These are phyloP conservation scores for Drosophila truncata DNA, from an alignment of 1,140 invertebrate genomes.

Conservation along the genomic window DNA sequence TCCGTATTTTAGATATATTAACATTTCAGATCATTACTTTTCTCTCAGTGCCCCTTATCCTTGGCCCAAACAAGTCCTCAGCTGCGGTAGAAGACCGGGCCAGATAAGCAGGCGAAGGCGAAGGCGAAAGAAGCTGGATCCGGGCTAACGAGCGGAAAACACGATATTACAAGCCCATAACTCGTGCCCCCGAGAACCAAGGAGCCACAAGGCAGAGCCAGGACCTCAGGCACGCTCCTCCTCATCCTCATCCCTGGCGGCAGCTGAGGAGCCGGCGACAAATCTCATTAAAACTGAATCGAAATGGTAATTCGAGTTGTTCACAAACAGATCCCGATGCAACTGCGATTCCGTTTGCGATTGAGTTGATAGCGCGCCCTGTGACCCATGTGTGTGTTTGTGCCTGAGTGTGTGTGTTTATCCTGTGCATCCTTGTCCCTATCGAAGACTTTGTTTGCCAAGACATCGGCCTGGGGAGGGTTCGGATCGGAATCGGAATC, in stretches of 20 bases:
- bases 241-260: conserved; percentile 26
- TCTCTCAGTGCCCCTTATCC: conserved; percentile 20
- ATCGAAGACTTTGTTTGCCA: conserved; percentile 72
- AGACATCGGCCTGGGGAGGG: conserved; percentile 46
- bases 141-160: conserved; percentile 74
- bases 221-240: conserved; percentile 48
- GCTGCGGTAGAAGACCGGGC: conserved; percentile 23
- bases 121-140: conserved; percentile 12
- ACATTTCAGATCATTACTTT: neutral
- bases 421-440: conserved; percentile 30
- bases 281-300: conserved; percentile 84
- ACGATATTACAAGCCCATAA: conserved; percentile 75
- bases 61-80: conserved; percentile 32
- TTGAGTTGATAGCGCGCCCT: conserved; percentile 69
- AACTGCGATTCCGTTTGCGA: conserved; percentile 66
- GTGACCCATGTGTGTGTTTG: conserved; percentile 22
- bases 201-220: conserved; percentile 7
- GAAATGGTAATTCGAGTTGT: conserved; percentile 83
- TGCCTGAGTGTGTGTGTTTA: conserved; percentile 20
- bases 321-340: conserved; percentile 72
- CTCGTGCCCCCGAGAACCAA: conserved; percentile 55
- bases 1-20: neutral
- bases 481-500: neutral
- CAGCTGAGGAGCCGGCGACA: conserved; percentile 63
- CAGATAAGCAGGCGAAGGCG: conserved; percentile 2